phyloP scores from a whole-genome alignment of 1,140 invertebrate genomes.

The Campodea augens region DNA sequence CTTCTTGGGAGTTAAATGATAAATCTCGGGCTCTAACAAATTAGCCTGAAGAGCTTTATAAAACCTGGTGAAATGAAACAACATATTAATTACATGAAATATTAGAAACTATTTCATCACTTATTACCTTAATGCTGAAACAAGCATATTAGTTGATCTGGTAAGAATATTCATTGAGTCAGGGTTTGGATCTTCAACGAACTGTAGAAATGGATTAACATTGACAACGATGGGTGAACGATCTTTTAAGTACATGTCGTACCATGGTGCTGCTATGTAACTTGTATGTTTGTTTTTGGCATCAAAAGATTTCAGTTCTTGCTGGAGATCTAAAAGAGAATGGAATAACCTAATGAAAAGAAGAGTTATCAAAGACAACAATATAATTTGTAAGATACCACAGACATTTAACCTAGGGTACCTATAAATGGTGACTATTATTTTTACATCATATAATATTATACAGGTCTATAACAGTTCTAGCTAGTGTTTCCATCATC shows the following conservation, averaged over 20 bases:
- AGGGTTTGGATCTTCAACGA: conserved; percentile 49
- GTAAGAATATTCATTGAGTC: conserved; percentile 65
- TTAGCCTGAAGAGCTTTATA: conserved; percentile 59
- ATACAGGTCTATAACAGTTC: too few relatives aligned
- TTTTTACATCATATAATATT: too few relatives aligned
- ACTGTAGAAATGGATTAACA: conserved; percentile 80
- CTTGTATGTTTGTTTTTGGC: conserved; percentile 72
- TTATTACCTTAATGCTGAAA: conserved; percentile 54
- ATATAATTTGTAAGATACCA: too few relatives aligned
- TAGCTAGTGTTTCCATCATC: too few relatives aligned
- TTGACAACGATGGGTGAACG: conserved; percentile 74
- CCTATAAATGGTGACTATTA: too few relatives aligned
- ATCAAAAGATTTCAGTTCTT: conserved; percentile 46
- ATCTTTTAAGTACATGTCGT: conserved; percentile 85
- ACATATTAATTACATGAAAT: too few relatives aligned
- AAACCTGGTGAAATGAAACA: conserved; percentile 32
- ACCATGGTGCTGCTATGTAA: conserved; percentile 86
- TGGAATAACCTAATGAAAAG: conserved; percentile 2
- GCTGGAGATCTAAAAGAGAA: conserved; percentile 38
- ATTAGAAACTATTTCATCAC: conserved; percentile 2
- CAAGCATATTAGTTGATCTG: conserved; percentile 67
- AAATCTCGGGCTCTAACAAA: conserved; percentile 84
- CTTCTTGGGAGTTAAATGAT: conserved; percentile 79
- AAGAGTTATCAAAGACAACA: too few relatives aligned
- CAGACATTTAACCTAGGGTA: too few relatives aligned